Conservation (phyloP, 2,888 invertebrate species). For the Rhodophaea formosa region DNA sequence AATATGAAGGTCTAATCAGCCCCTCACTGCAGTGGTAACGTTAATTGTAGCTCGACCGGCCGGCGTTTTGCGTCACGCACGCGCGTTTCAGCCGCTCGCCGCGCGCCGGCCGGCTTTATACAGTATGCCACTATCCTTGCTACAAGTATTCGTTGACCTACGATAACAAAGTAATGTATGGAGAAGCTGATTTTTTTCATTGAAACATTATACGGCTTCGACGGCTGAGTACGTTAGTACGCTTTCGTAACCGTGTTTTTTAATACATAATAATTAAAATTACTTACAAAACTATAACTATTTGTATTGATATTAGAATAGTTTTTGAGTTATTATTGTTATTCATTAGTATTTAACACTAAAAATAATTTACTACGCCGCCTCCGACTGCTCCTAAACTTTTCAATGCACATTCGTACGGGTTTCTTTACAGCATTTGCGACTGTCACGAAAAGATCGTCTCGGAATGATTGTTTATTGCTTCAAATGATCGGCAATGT, state of each 20-base stretch:
- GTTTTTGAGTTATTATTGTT: too few species aligned
- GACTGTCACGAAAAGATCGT: conserved; percentile 7
- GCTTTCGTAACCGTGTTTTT: too few species aligned
- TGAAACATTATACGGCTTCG: too few species aligned
- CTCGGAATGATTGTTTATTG: conserved; percentile 15
- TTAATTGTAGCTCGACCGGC: neutral
- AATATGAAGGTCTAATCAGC: neutral
- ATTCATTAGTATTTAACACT: neutral
- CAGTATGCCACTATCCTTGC: neutral
- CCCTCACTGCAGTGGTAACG: neutral
- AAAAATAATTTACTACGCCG: conserved; percentile 2
- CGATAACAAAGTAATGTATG: too few species aligned
- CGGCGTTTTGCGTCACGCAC: conserved; percentile 1
- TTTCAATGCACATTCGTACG: neutral
- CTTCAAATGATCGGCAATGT: conserved; percentile 28
- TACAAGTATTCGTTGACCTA: neutral
- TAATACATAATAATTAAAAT: too few species aligned
- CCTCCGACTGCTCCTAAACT: neutral
- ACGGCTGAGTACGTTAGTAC: too few species aligned
- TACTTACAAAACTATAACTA: too few species aligned
- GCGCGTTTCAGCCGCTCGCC: neutral
- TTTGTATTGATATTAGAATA: too few species aligned
- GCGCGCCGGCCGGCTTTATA: conserved; percentile 18
- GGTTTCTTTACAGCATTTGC: neutral
- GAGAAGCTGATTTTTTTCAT: too few species aligned